Conservation (phyloP, 2,113 vertebrate species). For the Sinocyclocheilus grahami region DNA sequence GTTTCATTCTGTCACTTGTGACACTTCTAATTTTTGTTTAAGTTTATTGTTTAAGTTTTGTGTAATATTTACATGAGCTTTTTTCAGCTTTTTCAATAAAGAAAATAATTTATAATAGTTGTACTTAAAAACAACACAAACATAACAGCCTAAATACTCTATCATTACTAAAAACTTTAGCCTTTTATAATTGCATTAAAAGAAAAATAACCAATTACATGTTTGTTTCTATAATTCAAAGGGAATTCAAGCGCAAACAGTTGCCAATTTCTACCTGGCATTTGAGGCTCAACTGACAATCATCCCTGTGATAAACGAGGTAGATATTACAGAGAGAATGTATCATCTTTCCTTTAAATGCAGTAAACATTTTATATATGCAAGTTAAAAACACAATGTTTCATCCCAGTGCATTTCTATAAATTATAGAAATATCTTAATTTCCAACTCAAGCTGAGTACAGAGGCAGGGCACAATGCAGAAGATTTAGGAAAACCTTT, state of each 20-base stretch:
- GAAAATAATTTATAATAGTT: too few species aligned
- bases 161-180: neutral
- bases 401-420: neutral
- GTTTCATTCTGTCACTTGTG: neutral
- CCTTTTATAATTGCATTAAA: neutral
- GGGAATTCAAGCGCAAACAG: conserved; percentile 97
- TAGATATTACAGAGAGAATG: conserved; percentile 60
- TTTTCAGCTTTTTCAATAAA: neutral
- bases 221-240: conserved; percentile 63
- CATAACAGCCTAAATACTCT: neutral
- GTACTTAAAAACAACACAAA: neutral
- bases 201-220: neutral
- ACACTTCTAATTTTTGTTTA: too few species aligned
- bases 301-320: conserved; percentile 98
- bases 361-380: neutral
- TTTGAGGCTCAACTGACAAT: conserved; percentile 93
- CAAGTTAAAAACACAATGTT: neutral
- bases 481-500: neutral
- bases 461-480: too few species aligned
- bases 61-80: too few species aligned
- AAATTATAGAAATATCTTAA: neutral
- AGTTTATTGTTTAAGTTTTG: neutral
- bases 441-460: too few species aligned
- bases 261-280: conserved; percentile 96
- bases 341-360: neutral